phyloP scores from a whole-genome alignment of 2,888 invertebrate species.

The Apodemia mormo region DNA sequence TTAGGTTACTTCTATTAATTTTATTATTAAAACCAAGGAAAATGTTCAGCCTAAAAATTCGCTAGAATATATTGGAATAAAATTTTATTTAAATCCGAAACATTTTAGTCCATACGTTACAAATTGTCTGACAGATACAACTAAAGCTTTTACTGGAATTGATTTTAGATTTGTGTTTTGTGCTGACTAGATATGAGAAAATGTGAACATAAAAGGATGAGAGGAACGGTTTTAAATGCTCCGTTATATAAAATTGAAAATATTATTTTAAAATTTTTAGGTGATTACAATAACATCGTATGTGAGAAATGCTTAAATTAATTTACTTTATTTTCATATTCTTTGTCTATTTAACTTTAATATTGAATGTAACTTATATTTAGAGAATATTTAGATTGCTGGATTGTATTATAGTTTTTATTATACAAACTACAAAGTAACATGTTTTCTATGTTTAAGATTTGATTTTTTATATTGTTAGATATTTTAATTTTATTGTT shows the following conservation, averaged over 20 bases:
- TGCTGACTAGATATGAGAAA: constrained; percentile 1
- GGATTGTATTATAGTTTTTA: too few species aligned
- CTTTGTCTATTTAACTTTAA: too few species aligned
- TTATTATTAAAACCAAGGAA: neutral
- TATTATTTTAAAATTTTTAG: neutral
- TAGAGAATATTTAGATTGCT: too few species aligned
- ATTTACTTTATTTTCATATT: too few species aligned
- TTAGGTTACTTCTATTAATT: too few species aligned
- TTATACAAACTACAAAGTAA: too few species aligned
- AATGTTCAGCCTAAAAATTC: neutral
- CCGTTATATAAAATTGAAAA: neutral
- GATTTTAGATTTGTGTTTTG: constrained; percentile 17
- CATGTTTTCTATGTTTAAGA: too few species aligned
- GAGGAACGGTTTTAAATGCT: neutral
- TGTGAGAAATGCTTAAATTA: too few species aligned
- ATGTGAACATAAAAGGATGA: neutral
- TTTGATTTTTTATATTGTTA: too few species aligned
- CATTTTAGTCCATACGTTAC: constrained; percentile 5
- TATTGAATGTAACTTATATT: too few species aligned
- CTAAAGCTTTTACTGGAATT: constrained; percentile 17
- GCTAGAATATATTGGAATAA: neutral
- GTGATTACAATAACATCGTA: too few species aligned
- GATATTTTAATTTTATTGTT: too few species aligned
- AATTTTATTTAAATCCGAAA: neutral
- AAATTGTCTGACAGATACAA: neutral